These are phyloP conservation scores for Lamellibrachia luymesi DNA, from an alignment of 1,140 invertebrate genomes.

Conservation along the genomic window DNA sequence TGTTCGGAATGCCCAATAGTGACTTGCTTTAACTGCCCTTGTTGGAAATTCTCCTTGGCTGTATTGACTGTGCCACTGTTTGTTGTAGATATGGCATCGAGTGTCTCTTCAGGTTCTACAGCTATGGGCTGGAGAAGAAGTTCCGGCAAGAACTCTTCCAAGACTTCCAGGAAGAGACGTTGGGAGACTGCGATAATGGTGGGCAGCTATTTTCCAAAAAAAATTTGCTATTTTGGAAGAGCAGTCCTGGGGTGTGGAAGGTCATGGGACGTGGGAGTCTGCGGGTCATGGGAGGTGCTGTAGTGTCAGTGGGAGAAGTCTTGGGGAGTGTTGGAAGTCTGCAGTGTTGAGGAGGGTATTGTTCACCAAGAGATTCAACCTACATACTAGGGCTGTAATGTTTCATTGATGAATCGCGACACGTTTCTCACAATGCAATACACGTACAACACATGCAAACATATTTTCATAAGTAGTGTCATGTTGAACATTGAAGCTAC, in stretches of 20 bases:
- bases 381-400: too few relatives aligned
- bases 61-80: constrained; percentile 2
- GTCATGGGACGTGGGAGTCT: too few relatives aligned
- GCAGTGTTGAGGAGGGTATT: too few relatives aligned
- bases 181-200: constrained; percentile 86
- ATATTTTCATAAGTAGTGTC: too few relatives aligned
- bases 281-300: not conserved
- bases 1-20: too few relatives aligned
- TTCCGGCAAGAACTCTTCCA: constrained; percentile 90
- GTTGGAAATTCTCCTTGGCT: not conserved
- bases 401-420: too few relatives aligned
- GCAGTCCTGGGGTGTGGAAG: too few relatives aligned
- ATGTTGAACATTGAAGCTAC: too few relatives aligned
- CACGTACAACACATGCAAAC: too few relatives aligned
- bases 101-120: constrained; percentile 97
- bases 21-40: too few relatives aligned
- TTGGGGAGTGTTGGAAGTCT: not conserved
- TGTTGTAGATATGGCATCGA: constrained; percentile 74
- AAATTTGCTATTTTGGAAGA: not conserved
- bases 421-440: too few relatives aligned
- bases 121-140: constrained; percentile 94
- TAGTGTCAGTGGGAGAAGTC: not conserved
- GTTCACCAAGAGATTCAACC: too few relatives aligned
- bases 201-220: constrained; percentile 32
- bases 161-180: constrained; percentile 93